Evolutionary conservation across 2,888 invertebrate genomes (phyloP).

Genomic region (Polydrusus pterygomalis): DNA sequence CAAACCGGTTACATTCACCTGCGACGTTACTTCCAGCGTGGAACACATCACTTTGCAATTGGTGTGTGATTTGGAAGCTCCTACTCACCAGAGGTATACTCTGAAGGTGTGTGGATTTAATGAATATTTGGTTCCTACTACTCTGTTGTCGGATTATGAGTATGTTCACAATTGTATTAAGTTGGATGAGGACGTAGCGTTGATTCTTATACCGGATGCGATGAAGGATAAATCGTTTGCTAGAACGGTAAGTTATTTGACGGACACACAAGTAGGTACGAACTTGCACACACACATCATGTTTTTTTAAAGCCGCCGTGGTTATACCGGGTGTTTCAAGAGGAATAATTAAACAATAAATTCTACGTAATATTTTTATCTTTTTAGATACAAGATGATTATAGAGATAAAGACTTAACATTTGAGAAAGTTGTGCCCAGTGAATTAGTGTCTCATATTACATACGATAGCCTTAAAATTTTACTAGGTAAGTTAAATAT

Average conservation of each 20-base stretch:
- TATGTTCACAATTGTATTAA: constrained; percentile 96
- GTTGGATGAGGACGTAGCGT: constrained; percentile 88
- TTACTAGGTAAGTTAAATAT: constrained; percentile 79
- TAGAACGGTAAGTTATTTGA: constrained; percentile 77
- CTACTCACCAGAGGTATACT: constrained; percentile 73
- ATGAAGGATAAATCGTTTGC: constrained; percentile 83
- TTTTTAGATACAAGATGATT: constrained; percentile 83
- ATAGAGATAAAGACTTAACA: constrained; percentile 82
- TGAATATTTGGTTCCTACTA: constrained; percentile 91
- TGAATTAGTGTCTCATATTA: constrained; percentile 83
- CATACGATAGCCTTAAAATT: constrained; percentile 89
- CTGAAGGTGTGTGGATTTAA: constrained; percentile 89
- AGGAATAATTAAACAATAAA: no score
- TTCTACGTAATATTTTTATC: background rate
- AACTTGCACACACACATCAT: no score
- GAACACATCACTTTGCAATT: constrained; percentile 91
- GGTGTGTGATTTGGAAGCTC: constrained; percentile 84
- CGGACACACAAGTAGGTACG: no score
- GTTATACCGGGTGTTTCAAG: no score
- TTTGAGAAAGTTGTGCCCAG: constrained; percentile 88
- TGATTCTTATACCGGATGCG: constrained; percentile 80
- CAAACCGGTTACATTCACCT: constrained; percentile 89
- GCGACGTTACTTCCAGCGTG: constrained; percentile 91
- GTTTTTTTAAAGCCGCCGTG: no score
- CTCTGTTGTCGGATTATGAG: constrained; percentile 90